Conservation (phyloP, 1,140 invertebrate genomes). For the Mamestra configurata region DNA sequence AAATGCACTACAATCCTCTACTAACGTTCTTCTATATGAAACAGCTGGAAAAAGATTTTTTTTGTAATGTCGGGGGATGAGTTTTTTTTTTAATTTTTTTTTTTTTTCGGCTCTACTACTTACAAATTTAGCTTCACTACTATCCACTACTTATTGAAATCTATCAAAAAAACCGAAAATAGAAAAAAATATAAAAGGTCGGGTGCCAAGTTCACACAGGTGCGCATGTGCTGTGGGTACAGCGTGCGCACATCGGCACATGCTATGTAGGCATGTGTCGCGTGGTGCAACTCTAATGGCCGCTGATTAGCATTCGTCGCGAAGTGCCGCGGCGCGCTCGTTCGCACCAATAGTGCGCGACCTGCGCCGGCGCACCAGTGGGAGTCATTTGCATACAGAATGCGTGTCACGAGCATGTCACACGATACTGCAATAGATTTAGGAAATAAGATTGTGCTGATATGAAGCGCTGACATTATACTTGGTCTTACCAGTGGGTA, state of each 20-base stretch:
- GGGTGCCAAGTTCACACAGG: too few species aligned
- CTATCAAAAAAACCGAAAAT: too few species aligned
- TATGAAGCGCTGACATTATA: background rate
- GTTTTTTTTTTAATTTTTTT: too few species aligned
- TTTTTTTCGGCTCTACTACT: too few species aligned
- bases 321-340: conserved; percentile 19
- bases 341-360: conserved; percentile 21
- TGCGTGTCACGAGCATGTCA: background rate
- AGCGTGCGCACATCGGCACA: too few species aligned
- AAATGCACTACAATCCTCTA: too few species aligned
- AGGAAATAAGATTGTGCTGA: background rate
- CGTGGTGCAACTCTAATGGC: conserved; percentile 23
- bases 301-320: conserved; percentile 40
- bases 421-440: background rate
- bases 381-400: conserved; percentile 17
- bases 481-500: background rate
- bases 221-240: background rate
- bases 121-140: too few species aligned
- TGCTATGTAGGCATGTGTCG: background rate
- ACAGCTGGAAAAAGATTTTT: too few species aligned
- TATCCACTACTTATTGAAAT: too few species aligned
- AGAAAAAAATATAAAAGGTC: too few species aligned
- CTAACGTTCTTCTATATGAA: too few species aligned
- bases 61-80: too few species aligned
- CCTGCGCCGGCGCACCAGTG: background rate